Evolutionary conservation across 2,113 vertebrate genomes (phyloP).

Genomic region (Oceanodroma tethys): DNA sequence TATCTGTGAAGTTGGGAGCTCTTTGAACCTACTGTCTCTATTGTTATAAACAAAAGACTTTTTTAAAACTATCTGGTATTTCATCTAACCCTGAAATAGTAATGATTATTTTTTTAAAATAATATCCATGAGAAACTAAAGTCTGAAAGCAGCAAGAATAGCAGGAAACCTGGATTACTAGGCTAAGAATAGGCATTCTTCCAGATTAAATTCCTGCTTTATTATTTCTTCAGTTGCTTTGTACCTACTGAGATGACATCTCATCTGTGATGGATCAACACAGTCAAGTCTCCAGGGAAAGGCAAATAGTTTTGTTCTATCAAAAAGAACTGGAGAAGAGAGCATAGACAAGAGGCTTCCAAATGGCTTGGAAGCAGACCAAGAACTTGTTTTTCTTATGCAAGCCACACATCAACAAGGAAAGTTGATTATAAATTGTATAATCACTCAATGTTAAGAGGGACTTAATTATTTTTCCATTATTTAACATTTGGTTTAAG

Average conservation of each 20-base stretch:
- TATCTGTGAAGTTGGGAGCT: not conserved
- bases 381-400: constrained; percentile 37
- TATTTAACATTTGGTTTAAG: constrained; percentile 25
- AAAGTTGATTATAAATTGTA: not conserved
- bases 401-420: not conserved
- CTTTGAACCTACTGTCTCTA: not conserved
- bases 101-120: not conserved
- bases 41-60: not conserved
- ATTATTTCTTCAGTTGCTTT: constrained; percentile 6
- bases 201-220: constrained; percentile 15
- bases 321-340: constrained; percentile 27
- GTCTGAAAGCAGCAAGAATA: constrained; percentile 36
- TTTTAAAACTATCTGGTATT: not conserved
- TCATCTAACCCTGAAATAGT: constrained; percentile 16
- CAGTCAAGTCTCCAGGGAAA: not conserved
- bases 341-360: constrained; percentile 1
- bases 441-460: not conserved
- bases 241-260: constrained; percentile 3
- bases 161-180: constrained; percentile 34
- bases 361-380: constrained; percentile 20
- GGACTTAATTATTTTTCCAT: constrained; percentile 17
- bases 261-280: not conserved
- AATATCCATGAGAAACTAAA: not conserved
- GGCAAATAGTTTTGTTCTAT: not conserved
- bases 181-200: constrained; percentile 11